Base-by-base conservation (phyloP, 2,797 vertebrate species). In the Falco concolor region DNA sequence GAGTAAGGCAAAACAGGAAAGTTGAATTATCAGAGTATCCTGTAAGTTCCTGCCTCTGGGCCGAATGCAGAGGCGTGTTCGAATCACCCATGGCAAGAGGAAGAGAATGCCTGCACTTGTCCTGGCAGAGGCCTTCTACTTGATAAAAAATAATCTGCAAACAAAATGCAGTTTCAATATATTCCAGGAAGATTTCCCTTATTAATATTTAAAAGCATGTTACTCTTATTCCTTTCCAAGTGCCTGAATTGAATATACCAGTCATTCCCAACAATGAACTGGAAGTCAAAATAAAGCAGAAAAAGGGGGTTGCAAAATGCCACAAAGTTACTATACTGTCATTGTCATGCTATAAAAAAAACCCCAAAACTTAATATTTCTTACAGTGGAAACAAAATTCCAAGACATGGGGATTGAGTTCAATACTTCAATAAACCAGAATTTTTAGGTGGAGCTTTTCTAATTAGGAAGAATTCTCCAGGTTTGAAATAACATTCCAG, bases 1-100 rank as follows among this genome's bases (percentile, higher is more conserved):
- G 9, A 68, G 61, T 69, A 82, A 84, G 94, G 90, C 78, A 67
- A 87, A 89, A 78, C 87, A 93, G 95, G 94, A 95, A 91, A 84
- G 80, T 49, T 8, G 57, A 67, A 4, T 79, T 88, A 78, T 50
- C 70, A 13, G n/a, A 25, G 70, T 13, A 87, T 78, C 57, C 92
- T 34, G 9, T 0, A 27, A 75, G 78, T 36, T 93, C 84, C 95
- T 95, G 84, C 52, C 69, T 47, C 84, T 1, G n/a, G 27, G 44
- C 36, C 23, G 27, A 77, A 40, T 3, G 1, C 45, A 9, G 50
- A 40, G 65, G 27, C 1, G 2, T 38, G 86, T 53, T 70, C 12
- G 5, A 7, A 30, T 56, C 68, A 76, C 32, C 76, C 64, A 25
- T 2, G 19, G 90, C 45, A 73, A 25, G 10, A 16, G 5, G 12